Conservation (phyloP, 2,888 invertebrate genomes). For the Malacosoma neustria region DNA sequence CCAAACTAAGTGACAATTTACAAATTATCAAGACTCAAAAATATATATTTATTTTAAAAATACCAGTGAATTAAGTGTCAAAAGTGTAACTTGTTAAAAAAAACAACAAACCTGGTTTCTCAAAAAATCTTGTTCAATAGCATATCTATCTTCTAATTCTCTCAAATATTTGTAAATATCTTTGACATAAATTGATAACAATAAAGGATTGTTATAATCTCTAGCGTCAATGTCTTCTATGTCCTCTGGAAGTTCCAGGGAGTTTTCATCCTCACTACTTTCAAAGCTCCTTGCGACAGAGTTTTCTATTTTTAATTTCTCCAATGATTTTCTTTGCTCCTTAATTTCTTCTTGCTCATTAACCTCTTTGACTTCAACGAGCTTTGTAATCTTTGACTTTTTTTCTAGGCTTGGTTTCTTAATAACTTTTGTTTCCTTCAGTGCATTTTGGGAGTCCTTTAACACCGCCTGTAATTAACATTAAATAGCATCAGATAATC, state of each 20-base stretch:
- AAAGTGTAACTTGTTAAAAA: no score
- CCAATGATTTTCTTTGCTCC: constrained; percentile 46
- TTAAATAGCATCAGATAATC: no score
- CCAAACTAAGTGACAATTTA: no score
- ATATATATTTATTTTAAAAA: background rate
- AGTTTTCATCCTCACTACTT: constrained; percentile 8
- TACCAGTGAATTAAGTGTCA: no score
- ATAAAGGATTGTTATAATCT: constrained; percentile 82
- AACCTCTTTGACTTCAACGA: constrained; percentile 37
- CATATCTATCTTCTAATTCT: constrained; percentile 80
- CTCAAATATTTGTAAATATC: constrained; percentile 92
- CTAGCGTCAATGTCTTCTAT: constrained; percentile 85
- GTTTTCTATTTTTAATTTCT: constrained; percentile 37
- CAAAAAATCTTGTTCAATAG: constrained; percentile 79
- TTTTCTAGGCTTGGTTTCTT: constrained; percentile 27
- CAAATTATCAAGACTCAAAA: background rate
- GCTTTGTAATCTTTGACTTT: constrained; percentile 32
- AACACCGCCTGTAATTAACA: constrained; percentile 36
- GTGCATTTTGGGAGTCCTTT: constrained; percentile 37
- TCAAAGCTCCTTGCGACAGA: background rate
- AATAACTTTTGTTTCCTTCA: constrained; percentile 35
- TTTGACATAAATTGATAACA: constrained; percentile 89
- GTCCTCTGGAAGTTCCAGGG: constrained; percentile 39
- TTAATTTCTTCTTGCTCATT: constrained; percentile 39
- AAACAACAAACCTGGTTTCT: constrained; percentile 75